These are phyloP conservation scores for Aspidapion aeneum DNA, from an alignment of 2,888 invertebrate genomes.

Conservation along the genomic window DNA sequence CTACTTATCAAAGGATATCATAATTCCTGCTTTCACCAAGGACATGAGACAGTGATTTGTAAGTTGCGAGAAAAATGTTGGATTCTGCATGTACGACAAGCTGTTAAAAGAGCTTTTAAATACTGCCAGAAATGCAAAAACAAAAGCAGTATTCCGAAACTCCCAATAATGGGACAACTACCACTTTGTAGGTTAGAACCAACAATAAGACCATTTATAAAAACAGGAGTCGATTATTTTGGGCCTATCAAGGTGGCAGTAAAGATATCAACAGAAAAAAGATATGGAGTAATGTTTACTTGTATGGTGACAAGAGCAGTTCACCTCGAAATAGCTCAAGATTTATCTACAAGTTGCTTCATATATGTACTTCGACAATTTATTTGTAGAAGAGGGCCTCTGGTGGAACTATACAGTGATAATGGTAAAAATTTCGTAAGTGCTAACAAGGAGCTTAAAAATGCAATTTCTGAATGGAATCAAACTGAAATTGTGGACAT, in stretches of 20 bases:
- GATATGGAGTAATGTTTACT: not conserved
- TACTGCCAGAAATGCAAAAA: not conserved
- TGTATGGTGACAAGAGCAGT: not conserved
- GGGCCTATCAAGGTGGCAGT: not conserved
- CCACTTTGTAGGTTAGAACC: slow-evolving; percentile 6
- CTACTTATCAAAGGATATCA: not conserved
- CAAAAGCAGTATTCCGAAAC: not conserved
- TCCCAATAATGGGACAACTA: not conserved
- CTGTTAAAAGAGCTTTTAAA: not conserved
- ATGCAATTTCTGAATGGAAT: not conserved
- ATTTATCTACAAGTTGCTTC: not conserved
- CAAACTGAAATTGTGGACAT: not conserved
- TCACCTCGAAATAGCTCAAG: not conserved
- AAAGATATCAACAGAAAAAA: not conserved
- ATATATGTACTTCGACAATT: not conserved
- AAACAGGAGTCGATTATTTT: not conserved
- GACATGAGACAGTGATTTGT: not conserved
- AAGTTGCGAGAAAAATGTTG: not conserved
- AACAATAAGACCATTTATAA: slow-evolving; percentile 2
- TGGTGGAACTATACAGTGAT: not conserved
- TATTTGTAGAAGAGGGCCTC: not conserved
- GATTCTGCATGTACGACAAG: not conserved
- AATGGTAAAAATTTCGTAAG: not conserved
- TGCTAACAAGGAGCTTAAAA: not conserved
- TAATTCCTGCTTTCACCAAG: not conserved